Base-by-base conservation (phyloP, 2,888 invertebrate genomes). In the Hyposoter didymator region DNA sequence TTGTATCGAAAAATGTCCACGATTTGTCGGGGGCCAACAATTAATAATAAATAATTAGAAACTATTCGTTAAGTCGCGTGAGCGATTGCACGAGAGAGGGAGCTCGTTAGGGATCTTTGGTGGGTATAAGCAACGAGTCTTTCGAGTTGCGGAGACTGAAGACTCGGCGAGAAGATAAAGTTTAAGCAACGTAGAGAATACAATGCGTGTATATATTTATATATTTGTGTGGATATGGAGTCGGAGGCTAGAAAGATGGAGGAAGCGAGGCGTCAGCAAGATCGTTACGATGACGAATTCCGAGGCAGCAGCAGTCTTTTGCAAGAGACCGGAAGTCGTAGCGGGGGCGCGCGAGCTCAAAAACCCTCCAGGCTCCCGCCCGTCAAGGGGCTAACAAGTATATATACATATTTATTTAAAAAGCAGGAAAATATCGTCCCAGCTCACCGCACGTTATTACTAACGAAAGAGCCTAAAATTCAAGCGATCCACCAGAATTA, bases 231-330 rank as follows among this genome's bases (percentile, higher is more conserved):
- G 19, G 70, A 70, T 47, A 70, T 45, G 45, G 74, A 67, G 66
- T 74, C 35, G n/a, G 78, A 86, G 78, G 67, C 73, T 28, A 28
- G 78, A 67, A 35, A 84, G 80, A 80, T 73, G 89, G 85, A 92
- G 91, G 93, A 93, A 93, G 90, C 90, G 87, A 86, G 91, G 91
- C 92, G 93, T 93, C 93, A 92, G 90, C 91, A 89, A 93, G 93
- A 92, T 93, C 93, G 92, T 93, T 93, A 93, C 88, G 90, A 88
- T 93, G 93, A 93, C 92, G 93, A 89, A 92, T 91, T 88, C 86
- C 66, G 67, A 49, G 78, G 73, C 69, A 75, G 88, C 78, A 75
- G 73, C 69, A 75, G 88, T 79, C 82, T 89, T 81, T 88, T 83
- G 84, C 82, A 72, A 78, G 83, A 64, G 89, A 87, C 89, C 92